Conservation (phyloP, 53 echinoderm and acorn worm genomes). For the Temnopleurus reevesii region DNA sequence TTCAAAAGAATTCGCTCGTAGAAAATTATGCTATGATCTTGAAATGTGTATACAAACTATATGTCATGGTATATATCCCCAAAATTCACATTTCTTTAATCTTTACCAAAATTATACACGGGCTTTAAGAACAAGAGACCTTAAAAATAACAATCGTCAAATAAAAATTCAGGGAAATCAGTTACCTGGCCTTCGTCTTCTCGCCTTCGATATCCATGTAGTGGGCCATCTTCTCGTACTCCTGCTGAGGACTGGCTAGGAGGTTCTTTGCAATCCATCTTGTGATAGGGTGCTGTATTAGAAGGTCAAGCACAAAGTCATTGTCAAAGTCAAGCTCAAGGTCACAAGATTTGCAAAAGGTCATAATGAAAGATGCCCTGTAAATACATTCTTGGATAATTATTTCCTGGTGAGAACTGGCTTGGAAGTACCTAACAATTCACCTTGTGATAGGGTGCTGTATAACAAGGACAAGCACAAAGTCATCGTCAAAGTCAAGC, state of each 20-base stretch:
- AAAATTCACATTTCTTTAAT: too few relatives aligned
- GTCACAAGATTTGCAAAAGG: not conserved
- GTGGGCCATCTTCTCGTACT: constrained; percentile 90
- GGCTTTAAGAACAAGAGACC: too few relatives aligned
- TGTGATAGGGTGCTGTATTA: constrained; percentile 82
- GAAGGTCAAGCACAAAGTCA: not conserved
- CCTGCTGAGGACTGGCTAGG: constrained; percentile 77
- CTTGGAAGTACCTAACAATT: constrained; percentile 61
- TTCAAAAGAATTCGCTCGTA: too few relatives aligned
- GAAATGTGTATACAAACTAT: too few relatives aligned
- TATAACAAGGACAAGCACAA: not conserved
- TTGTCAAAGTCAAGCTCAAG: not conserved
- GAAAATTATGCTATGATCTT: too few relatives aligned
- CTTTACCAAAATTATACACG: too few relatives aligned
- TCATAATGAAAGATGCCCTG: not conserved
- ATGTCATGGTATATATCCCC: too few relatives aligned
- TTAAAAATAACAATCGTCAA: too few relatives aligned
- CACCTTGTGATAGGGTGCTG: constrained; percentile 92
- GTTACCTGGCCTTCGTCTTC: constrained; percentile 83
- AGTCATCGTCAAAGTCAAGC: not conserved
- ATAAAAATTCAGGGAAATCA: too few relatives aligned
- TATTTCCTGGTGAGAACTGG: constrained; percentile 85
- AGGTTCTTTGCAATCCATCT: constrained; percentile 71
- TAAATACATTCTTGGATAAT: too few relatives aligned
- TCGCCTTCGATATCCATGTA: constrained; percentile 77